phyloP scores from a whole-genome alignment of 2,113 vertebrate genomes.

The Neolamprologus sp. region DNA sequence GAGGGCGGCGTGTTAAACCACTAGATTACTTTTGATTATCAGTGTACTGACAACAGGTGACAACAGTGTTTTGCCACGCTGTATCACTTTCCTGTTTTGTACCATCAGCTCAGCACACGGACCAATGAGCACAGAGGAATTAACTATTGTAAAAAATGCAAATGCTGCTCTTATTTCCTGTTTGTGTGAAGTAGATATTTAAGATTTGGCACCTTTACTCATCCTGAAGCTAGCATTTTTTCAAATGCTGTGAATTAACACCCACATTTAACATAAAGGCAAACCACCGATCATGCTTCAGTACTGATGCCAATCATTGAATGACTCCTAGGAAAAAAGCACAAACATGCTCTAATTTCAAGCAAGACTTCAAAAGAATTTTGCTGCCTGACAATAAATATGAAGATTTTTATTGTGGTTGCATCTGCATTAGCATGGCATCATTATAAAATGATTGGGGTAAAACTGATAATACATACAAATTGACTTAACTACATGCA shows the following conservation, averaged over 20 bases:
- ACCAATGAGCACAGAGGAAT: not conserved
- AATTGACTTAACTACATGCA: not conserved
- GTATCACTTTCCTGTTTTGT: not conserved
- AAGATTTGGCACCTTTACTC: not conserved
- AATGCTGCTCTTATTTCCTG: not conserved
- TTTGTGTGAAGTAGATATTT: accelerated
- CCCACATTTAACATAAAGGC: not conserved
- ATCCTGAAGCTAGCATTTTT: not conserved
- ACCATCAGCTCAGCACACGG: not conserved
- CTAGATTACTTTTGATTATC: not conserved
- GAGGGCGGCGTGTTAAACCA: not conserved
- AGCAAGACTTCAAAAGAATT: not conserved
- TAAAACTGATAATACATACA: not conserved
- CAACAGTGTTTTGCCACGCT: not conserved
- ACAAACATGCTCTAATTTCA: not conserved
- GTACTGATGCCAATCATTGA: not conserved
- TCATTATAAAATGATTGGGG: not conserved
- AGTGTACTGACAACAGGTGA: accelerated
- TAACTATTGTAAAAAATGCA: not conserved
- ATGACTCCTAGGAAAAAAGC: not conserved
- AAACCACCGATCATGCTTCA: not conserved
- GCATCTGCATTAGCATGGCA: not conserved
- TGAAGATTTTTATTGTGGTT: not conserved
- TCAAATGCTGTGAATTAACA: not conserved
- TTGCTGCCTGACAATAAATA: not conserved